Base-by-base conservation (phyloP, 2,888 invertebrate species). In the Therioaphis trifolii region DNA sequence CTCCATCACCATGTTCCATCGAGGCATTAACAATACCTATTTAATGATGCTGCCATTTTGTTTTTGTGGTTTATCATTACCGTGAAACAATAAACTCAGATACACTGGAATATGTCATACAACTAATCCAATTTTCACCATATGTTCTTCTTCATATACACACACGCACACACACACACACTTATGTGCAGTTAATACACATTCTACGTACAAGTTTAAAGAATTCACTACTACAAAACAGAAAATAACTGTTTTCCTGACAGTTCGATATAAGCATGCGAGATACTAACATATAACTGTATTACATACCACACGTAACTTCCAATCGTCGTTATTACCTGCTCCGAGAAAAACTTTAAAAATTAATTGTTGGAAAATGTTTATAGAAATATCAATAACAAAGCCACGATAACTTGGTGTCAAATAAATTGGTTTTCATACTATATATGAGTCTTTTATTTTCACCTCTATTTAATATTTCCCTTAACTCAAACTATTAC, bases 111-210 rank as follows among this genome's bases (percentile, higher is more conserved):
- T 66, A 66, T 78, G 77, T 49, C 49, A 40, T 66, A 66, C 52
- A 27, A 21, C 35, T 77, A 77, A 77, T 77, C 77, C 66, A 49
- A 66, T 77, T 77, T 77, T 46, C n/a, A 15, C 29, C 46, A 66
- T 49, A 12, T 49, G 14, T 58, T 21, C 4, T n/a, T 27, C 27
- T 18, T n/a, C n/a, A 58, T 9, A 24, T 5, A 21, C n/a, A 35
- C 29, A 35, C 35, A 29, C 15, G 15, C 29, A 14, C 27, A 15
- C 15, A 46, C 27, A 61, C 27, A 24, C 24, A 21, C 55, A 55
- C 7, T 2, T n/a, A n/a, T 7, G 7, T 21, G 9, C 58, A 58
- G 21, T 7, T 2, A 9, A 24, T 1, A 58, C 58, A 58, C 18
- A 9, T 18, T 35, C 35, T n/a, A 35, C 35, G 35, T 35, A 35